phyloP scores from a whole-genome alignment of 2,888 invertebrate species.

The Dendrolimus pini region DNA sequence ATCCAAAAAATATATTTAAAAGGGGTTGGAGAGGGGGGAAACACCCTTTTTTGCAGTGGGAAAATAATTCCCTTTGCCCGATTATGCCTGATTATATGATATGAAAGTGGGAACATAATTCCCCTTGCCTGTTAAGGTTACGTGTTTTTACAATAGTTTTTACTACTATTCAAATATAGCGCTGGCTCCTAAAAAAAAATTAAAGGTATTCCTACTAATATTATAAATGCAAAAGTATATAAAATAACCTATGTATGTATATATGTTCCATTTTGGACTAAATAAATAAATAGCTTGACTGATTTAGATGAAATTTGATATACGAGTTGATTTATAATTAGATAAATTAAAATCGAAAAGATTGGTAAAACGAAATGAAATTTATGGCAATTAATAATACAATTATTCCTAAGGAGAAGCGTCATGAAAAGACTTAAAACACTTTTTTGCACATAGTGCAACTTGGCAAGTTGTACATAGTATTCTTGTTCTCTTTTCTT shows the following conservation, averaged over 20 bases:
- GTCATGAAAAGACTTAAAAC: slow-evolving; percentile 11
- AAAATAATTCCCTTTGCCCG: slow-evolving; percentile 13
- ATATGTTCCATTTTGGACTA: no score
- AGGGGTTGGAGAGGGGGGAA: slow-evolving; percentile 6
- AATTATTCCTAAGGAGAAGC: slow-evolving; percentile 6
- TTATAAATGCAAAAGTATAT: not conserved
- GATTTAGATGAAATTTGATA: not conserved
- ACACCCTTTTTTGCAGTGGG: slow-evolving; percentile 8
- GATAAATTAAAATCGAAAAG: slow-evolving; percentile 3
- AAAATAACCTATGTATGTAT: not conserved
- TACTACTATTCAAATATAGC: slow-evolving; percentile 7
- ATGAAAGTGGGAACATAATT: slow-evolving; percentile 13
- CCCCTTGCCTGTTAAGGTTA: slow-evolving; percentile 8
- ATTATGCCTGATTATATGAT: slow-evolving; percentile 7
- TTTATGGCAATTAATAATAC: slow-evolving; percentile 5
- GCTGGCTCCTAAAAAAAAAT: slow-evolving; percentile 2
- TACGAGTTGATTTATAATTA: slow-evolving; percentile 1
- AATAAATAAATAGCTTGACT: no score
- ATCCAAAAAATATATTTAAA: slow-evolving; percentile 1
- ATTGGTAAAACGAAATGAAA: slow-evolving; percentile 1
- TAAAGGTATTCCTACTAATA: not conserved
- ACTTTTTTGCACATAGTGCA: slow-evolving; percentile 12
- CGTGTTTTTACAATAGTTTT: slow-evolving; percentile 6
- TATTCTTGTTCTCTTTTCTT: slow-evolving; percentile 15
- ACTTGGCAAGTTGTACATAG: slow-evolving; percentile 15